Evolutionary conservation across 2,113 vertebrate genomes (phyloP).

Genomic region (Phaethornis superciliosus): DNA sequence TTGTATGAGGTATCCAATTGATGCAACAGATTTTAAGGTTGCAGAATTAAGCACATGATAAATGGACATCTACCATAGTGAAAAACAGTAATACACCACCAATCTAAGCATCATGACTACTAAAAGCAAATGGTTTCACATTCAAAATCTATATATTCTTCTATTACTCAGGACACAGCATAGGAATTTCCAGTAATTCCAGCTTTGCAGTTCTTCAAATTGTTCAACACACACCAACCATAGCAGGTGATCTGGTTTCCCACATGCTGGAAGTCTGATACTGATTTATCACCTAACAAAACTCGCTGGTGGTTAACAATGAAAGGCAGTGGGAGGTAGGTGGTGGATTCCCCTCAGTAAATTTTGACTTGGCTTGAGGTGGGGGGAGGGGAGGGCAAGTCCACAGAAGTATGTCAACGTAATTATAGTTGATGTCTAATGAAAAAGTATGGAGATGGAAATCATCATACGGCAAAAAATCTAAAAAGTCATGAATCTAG

Average conservation of each 20-base stretch:
- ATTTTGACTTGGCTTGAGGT: neutral
- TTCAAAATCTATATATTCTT: neutral
- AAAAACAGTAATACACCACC: neutral
- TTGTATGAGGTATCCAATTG: neutral
- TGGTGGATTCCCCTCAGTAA: neutral
- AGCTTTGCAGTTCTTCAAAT: neutral
- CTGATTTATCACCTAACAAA: neutral
- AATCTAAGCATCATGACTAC: neutral
- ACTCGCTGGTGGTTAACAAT: neutral
- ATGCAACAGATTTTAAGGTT: neutral
- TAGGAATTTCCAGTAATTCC: neutral
- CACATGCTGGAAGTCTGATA: neutral
- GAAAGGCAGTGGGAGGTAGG: neutral
- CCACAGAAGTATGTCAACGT: neutral
- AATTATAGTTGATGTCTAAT: neutral
- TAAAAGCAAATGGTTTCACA: neutral
- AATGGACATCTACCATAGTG: neutral
- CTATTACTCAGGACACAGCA: neutral
- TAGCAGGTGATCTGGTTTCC: neutral
- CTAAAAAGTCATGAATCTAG: neutral
- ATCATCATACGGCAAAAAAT: neutral
- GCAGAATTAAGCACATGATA: neutral
- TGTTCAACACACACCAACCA: neutral
- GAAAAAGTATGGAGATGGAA: neutral
- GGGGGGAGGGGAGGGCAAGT: fast-evolving